Evolutionary conservation across 2,888 invertebrate genomes (phyloP).

Genomic region (Brachyptera putata): DNA sequence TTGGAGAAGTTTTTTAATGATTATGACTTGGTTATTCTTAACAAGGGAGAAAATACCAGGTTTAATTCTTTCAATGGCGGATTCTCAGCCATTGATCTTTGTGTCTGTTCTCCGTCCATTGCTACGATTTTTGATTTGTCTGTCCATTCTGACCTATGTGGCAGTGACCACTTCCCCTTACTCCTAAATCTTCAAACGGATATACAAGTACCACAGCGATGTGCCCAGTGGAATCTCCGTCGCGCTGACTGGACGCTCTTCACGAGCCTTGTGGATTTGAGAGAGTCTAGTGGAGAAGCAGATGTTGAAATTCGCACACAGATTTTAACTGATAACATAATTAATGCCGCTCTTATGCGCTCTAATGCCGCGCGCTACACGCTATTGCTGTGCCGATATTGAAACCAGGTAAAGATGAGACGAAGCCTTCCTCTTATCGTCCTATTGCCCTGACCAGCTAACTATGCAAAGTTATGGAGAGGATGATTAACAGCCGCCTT

Average conservation of each 20-base stretch:
- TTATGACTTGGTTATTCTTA: slow-evolving; percentile 16
- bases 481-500: slow-evolving; percentile 34
- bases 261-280: background rate
- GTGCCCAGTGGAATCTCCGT: background rate
- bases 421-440: slow-evolving; percentile 28
- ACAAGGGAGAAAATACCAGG: background rate
- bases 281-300: background rate
- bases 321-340: background rate
- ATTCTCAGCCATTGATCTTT: slow-evolving; percentile 1
- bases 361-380: slow-evolving; percentile 17
- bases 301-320: background rate
- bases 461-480: slow-evolving; percentile 36
- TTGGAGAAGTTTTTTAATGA: slow-evolving; percentile 23
- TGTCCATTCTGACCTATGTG: slow-evolving; percentile 18
- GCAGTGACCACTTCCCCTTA: slow-evolving; percentile 23
- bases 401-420: slow-evolving; percentile 7
- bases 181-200: background rate
- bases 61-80: background rate
- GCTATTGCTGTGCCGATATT: slow-evolving; percentile 8
- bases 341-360: background rate
- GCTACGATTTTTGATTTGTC: background rate
- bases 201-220: background rate
- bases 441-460: slow-evolving; percentile 37
- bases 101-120: background rate
- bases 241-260: background rate